Evolutionary conservation across 2,113 vertebrate species (phyloP).

Genomic region (Columbina picui): DNA sequence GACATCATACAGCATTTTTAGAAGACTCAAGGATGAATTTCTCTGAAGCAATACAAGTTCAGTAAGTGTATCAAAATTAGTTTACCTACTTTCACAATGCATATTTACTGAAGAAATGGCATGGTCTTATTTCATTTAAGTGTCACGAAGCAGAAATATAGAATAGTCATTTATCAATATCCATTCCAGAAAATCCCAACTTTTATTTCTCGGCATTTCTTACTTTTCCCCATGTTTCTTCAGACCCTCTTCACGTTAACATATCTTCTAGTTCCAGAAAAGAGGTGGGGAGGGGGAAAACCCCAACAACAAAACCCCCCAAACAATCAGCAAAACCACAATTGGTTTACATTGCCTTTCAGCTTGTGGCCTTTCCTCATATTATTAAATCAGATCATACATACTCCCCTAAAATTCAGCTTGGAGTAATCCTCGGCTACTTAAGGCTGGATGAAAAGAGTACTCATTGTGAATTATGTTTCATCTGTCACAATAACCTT

Average conservation of each 20-base stretch:
- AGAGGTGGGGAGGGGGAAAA: not conserved
- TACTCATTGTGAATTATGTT: slow-evolving; percentile 83
- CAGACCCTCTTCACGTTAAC: slow-evolving; percentile 53
- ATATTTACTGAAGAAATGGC: slow-evolving; percentile 68
- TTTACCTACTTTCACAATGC: slow-evolving; percentile 79
- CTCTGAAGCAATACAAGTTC: slow-evolving; percentile 40
- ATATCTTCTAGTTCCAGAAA: slow-evolving; percentile 63
- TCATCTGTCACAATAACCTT: slow-evolving; percentile 83
- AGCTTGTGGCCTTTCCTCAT: slow-evolving; percentile 57
- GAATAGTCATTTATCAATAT: slow-evolving; percentile 47
- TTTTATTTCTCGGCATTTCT: slow-evolving; percentile 63
- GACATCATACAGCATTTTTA: slow-evolving; percentile 20
- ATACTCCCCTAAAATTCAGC: slow-evolving; percentile 74
- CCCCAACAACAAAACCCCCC: slow-evolving; percentile 15
- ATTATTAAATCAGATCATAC: slow-evolving; percentile 72
- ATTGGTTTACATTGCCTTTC: slow-evolving; percentile 60
- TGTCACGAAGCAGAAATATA: slow-evolving; percentile 64
- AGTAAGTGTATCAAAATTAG: slow-evolving; percentile 71
- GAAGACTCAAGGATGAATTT: slow-evolving; percentile 31
- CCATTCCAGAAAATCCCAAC: slow-evolving; percentile 52
- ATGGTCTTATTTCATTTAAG: slow-evolving; percentile 63
- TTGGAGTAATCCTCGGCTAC: slow-evolving; percentile 76
- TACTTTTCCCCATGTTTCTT: slow-evolving; percentile 60
- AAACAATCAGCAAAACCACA: slow-evolving; percentile 53
- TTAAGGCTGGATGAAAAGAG: slow-evolving; percentile 78